A percentile compares a stretch with the other conserved stretches of the same genome.
phyloP scores from a whole-genome alignment of 2,797 vertebrate species.

The Tarsius wallacei region DNA sequence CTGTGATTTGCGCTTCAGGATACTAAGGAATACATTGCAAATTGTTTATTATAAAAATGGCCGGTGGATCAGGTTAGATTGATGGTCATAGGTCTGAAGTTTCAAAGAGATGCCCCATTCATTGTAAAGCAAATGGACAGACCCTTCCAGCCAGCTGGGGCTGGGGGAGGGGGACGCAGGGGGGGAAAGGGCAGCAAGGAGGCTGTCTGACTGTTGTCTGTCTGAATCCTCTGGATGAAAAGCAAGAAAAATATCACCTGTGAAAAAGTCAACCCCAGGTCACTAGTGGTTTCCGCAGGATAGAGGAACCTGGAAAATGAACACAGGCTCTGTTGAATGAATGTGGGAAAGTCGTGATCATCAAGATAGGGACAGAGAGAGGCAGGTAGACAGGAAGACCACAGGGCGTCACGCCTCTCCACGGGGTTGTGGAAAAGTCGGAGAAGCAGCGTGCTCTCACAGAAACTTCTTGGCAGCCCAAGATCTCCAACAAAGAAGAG shows the following conservation, averaged over 20 bases:
- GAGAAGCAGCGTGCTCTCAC: not conserved
- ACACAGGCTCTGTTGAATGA: not conserved
- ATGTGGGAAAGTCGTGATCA: not conserved
- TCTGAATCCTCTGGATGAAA: not conserved
- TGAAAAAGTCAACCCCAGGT: not conserved
- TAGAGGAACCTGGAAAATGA: not conserved
- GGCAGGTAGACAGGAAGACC: not conserved
- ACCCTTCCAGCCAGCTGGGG: not conserved
- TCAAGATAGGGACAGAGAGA: not conserved
- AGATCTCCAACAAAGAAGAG: not conserved
- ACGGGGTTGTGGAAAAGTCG: not conserved
- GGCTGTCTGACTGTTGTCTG: not conserved
- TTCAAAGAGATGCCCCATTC: not conserved
- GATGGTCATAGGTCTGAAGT: not conserved
- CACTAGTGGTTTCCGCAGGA: not conserved
- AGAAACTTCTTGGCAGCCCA: not conserved
- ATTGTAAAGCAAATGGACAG: not conserved
- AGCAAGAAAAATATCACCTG: not conserved
- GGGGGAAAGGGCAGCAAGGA: not conserved
- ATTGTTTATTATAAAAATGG: not conserved
- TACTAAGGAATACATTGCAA: not conserved
- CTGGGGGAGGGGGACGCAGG: too few species aligned
- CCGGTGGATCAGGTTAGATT: not conserved
- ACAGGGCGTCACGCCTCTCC: accelerated
- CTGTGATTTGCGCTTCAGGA: not conserved